A percentile compares a stretch with the other conserved stretches of the same genome.
Conservation (phyloP, 2,113 vertebrate species). For the Suricata suricatta region DNA sequence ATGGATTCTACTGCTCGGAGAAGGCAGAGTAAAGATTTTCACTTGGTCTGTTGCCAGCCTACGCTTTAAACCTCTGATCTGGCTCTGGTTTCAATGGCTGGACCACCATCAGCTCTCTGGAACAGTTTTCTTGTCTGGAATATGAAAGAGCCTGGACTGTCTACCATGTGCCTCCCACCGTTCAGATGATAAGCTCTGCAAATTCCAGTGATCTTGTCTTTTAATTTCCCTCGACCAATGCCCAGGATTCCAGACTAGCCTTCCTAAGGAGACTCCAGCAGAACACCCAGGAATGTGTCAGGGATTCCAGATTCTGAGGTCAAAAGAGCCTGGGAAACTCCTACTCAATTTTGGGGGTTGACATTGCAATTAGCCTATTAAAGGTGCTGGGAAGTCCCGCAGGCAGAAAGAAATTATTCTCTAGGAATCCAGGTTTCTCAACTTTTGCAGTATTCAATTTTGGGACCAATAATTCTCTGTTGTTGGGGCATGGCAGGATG, state of each 20-base stretch:
- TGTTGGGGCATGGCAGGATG: not conserved
- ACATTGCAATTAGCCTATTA: not conserved
- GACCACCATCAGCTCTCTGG: not conserved
- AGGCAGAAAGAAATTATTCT: not conserved
- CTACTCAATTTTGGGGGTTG: not conserved
- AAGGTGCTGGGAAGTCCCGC: not conserved
- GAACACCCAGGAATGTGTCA: not conserved
- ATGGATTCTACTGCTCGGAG: not conserved
- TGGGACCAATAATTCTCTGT: not conserved
- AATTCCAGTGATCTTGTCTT: not conserved
- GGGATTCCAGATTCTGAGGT: not conserved
- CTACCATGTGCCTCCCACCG: not conserved
- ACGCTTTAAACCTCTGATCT: not conserved
- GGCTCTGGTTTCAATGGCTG: not conserved
- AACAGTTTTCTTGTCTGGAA: not conserved
- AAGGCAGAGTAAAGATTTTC: not conserved
- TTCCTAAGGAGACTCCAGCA: not conserved
- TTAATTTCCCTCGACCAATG: not conserved
- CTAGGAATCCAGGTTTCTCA: not conserved
- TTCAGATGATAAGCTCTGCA: not conserved
- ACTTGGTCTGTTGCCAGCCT: not conserved
- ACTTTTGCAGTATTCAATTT: not conserved
- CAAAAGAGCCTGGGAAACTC: not conserved
- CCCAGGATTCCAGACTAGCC: not conserved
- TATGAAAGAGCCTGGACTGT: not conserved